Conservation (phyloP, 2,888 invertebrate genomes). For the Polydrusus pterygomalis region DNA sequence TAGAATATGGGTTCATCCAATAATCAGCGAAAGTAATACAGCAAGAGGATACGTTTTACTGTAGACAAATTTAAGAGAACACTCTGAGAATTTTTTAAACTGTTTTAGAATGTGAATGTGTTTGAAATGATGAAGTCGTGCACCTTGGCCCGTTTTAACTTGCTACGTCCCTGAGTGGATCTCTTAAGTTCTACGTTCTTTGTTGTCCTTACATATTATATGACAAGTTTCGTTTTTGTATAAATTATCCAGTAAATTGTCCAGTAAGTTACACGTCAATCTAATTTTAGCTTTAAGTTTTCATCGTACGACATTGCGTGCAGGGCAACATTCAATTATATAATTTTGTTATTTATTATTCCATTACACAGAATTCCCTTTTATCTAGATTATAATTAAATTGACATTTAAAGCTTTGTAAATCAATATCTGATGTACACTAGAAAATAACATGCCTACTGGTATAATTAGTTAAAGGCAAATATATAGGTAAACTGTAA, state of each 20-base stretch:
- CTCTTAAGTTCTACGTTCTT: too few relatives aligned
- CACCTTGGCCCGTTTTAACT: too few relatives aligned
- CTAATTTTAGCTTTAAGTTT: background rate
- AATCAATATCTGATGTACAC: background rate
- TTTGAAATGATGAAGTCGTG: too few relatives aligned
- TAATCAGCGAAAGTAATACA: too few relatives aligned
- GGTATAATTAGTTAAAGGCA: background rate
- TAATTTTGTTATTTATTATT: slow-evolving; percentile 19
- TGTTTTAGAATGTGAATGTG: too few relatives aligned
- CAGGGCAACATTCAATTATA: background rate
- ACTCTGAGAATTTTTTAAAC: too few relatives aligned
- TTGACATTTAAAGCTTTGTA: slow-evolving; percentile 6
- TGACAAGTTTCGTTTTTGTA: background rate
- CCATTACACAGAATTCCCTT: slow-evolving; percentile 4
- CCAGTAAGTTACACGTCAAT: background rate
- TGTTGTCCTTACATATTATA: too few relatives aligned
- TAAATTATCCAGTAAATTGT: background rate
- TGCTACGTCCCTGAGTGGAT: too few relatives aligned
- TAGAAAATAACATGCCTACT: background rate
- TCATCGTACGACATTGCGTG: slow-evolving; percentile 4
- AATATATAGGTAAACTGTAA: background rate
- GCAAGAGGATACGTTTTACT: too few relatives aligned
- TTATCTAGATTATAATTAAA: slow-evolving; percentile 10
- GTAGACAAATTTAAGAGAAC: too few relatives aligned
- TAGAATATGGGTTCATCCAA: too few relatives aligned